phyloP scores from a whole-genome alignment of 2,113 vertebrate genomes.

The Ceuthmochares aereus region DNA sequence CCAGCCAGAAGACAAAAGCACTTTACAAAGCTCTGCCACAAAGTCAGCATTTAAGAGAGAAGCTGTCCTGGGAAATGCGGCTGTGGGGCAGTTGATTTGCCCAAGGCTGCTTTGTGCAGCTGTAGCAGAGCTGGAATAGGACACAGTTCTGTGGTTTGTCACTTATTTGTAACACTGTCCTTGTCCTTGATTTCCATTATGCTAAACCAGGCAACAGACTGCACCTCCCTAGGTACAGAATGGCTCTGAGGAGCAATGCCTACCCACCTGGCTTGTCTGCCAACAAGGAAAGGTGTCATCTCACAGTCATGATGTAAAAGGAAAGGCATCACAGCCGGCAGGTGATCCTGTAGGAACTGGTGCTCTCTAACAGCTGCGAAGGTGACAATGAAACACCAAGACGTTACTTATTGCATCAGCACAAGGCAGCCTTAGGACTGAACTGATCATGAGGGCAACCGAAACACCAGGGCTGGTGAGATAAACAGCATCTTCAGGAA shows the following conservation, averaged over 20 bases:
- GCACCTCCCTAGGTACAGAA: not conserved
- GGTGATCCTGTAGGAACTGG: conserved; percentile 13
- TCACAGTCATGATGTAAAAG: not conserved
- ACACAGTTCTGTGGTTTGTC: not conserved
- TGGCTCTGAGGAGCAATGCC: not conserved
- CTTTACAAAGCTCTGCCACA: not conserved
- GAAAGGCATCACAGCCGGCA: conserved; percentile 23
- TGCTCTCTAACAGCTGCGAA: conserved; percentile 14
- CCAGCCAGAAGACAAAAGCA: not conserved
- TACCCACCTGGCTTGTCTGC: conserved; percentile 49
- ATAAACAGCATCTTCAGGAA: not conserved
- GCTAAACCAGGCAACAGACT: not conserved
- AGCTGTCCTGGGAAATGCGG: not conserved
- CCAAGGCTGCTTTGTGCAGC: not conserved
- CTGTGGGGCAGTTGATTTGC: not conserved
- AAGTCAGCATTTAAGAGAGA: not conserved
- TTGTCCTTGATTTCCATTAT: not conserved
- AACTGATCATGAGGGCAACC: not conserved
- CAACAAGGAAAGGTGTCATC: conserved; percentile 41
- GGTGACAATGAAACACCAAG: conserved; percentile 36
- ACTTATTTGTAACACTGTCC: not conserved
- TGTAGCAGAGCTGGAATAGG: not conserved
- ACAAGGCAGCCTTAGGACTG: not conserved
- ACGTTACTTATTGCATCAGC: not conserved
- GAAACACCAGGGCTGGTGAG: not conserved